phyloP scores from a whole-genome alignment of 2,888 invertebrate species.

The Leptinotarsa haldemani region DNA sequence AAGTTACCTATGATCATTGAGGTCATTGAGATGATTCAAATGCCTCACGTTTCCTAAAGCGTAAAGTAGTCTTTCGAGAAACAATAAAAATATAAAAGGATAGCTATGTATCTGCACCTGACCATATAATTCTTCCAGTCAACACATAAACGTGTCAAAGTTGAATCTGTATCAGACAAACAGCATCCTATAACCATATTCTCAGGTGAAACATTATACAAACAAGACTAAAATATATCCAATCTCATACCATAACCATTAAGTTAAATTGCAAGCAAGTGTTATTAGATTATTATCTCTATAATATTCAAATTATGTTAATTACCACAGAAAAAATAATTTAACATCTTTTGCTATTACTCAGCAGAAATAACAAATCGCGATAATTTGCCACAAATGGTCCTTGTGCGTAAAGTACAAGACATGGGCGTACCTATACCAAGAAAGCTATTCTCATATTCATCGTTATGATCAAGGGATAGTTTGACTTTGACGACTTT shows the following conservation, averaged over 20 bases:
- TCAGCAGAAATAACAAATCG: conserved; percentile 26
- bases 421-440: conserved; percentile 21
- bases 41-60: too few species aligned
- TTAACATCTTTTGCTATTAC: conserved; percentile 26
- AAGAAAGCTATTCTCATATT: conserved; percentile 9
- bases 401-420: conserved; percentile 27
- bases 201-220: conserved; percentile 2
- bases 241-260: conserved; percentile 33
- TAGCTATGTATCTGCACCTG: too few species aligned
- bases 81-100: too few species aligned
- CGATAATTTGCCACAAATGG: conserved; percentile 29
- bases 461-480: conserved; percentile 18
- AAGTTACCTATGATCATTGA: too few species aligned
- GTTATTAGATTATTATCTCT: conserved; percentile 37
- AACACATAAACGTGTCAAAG: too few species aligned
- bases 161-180: not conserved
- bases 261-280: conserved; percentile 34
- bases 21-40: too few species aligned
- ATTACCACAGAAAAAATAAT: conserved; percentile 31
- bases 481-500: not conserved
- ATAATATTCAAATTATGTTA: conserved; percentile 38
- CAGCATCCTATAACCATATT: conserved; percentile 3
- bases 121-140: too few species aligned
- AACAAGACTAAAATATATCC: conserved; percentile 29
- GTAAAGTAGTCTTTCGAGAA: too few species aligned